Base-by-base conservation (phyloP, 2,113 vertebrate genomes). In the Platichthys stellatus region DNA sequence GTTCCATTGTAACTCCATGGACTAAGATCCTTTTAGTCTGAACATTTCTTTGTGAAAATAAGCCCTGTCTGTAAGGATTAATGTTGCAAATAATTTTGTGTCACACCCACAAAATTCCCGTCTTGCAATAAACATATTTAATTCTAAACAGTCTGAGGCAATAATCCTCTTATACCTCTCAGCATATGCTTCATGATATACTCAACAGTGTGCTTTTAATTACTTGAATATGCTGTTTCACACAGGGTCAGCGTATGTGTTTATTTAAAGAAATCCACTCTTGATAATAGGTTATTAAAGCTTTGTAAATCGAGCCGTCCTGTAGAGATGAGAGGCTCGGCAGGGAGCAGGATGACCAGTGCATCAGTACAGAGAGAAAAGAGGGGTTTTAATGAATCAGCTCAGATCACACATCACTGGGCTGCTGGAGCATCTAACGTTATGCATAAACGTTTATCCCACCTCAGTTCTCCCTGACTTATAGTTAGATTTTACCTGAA, bases 141-240 rank as follows among this genome's bases (percentile, higher is more conserved):
- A 54, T 54, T 54, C 20, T 21, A n/a, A 54, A 54, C 51, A 54
- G n/a, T 54, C 51, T 54, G 20, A 54, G 51, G 51, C 51, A 54
- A 54, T 54, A 54, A 54, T 54, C 51, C 20, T 54, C 51, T 54
- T 54, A 54, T 21, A 54, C 51, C 51, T 54, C 51, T 54, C 51
- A n/a, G 20, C 51, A 54, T 54, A 54, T 54, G 51, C 51, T 54
- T n/a, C 51, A 54, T 21, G 51, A 54, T 54, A 54, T 54, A 21
- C 51, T 54, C 18, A n/a, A n/a, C 20, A 2, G 51, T 54, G 51
- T 54, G 51, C 17, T 17, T 15, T 51, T 51, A 51, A 51, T 51
- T 5, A 51, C 47, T 51, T 15, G 17, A 5, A 20, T 20, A 2
- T 51, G 17, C 47, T 51, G 47, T 51, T 51, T 15, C 47, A 4